Conservation (phyloP, 1,140 invertebrate species). For the Magallana gigas region DNA sequence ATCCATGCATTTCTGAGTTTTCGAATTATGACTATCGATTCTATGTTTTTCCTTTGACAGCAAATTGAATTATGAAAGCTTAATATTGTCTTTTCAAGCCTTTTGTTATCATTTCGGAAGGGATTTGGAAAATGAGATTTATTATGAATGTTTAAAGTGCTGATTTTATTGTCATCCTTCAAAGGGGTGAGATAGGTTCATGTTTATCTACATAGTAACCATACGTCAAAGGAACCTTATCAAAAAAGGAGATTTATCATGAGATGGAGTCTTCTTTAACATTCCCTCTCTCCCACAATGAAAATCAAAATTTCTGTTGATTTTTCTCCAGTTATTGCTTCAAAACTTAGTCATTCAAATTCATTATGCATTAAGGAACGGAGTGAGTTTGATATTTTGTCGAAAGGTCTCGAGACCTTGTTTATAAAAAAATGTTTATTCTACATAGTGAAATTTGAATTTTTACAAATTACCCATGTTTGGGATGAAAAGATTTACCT, state of each 20-base stretch:
- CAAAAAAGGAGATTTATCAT: constrained; percentile 22
- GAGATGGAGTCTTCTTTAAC: too few relatives aligned
- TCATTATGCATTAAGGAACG: not conserved
- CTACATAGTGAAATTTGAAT: not conserved
- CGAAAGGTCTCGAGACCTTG: constrained; percentile 10
- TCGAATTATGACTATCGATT: constrained; percentile 22
- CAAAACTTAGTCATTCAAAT: not conserved
- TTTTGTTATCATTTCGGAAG: not conserved
- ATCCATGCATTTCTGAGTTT: constrained; percentile 2
- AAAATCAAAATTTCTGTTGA: constrained; percentile 6
- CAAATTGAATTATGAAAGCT: constrained; percentile 18
- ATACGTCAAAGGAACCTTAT: constrained; percentile 11
- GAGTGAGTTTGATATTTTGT: constrained; percentile 33
- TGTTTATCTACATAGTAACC: constrained; percentile 15
- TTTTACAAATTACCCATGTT: constrained; percentile 16
- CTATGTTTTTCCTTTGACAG: constrained; percentile 3
- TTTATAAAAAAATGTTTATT: constrained; percentile 15
- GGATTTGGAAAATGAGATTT: not conserved
- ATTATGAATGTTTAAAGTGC: not conserved
- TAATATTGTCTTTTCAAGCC: not conserved
- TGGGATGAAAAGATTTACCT: constrained; percentile 18
- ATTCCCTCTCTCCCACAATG: constrained; percentile 13
- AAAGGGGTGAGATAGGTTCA: not conserved
- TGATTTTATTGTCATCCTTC: not conserved
- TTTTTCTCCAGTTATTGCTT: constrained; percentile 23